Base-by-base conservation (phyloP, 1,140 invertebrate genomes). In the Conus betulinus region DNA sequence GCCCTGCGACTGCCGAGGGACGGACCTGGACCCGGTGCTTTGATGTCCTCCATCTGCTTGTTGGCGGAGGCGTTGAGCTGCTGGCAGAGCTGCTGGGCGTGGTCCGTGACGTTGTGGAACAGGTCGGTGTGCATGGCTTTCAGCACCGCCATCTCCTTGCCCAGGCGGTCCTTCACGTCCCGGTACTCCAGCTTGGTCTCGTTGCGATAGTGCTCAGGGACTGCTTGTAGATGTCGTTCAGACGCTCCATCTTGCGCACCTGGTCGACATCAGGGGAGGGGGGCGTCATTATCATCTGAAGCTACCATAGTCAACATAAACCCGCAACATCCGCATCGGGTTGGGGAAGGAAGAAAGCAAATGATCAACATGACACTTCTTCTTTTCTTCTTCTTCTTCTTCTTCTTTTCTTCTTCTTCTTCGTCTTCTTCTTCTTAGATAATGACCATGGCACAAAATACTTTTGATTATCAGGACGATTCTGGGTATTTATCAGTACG, bases 151-250 rank as follows among this genome's bases (percentile, higher is more conserved):
- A 39, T 74, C 63, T 90, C 89, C 55, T 89, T 89, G 27, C 88
- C 79, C 11, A 91, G 51, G 15, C 71, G 81, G 23, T 85, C 84
- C 71, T 88, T 84, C 52, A 90, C 79, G n/a, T 89, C 88, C 27
- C 81, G 84, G 57, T 91, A 90, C 60, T 87, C 82, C 53, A 87
- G 83, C 85, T 89, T 90, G 57, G 82, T 89, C 88, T 90, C 88
- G 89, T 91, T 91, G 25, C 85, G 88, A n/a, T 88, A 92, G 82
- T 90, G 90, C 60, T 91, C 60, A 91, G 63, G 8, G 90, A 88
- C 39, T 90, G 85, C 39, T 89, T 82, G 79, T 88, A 91, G 23
- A 91, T 84, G 2, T 51, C 71, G 11, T 57, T 57, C 8, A 91
- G 88, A 7, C 89, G 81, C 51, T 91, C 90, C 63, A 91, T 51